These are phyloP conservation scores for Sicus ferrugineus DNA, from an alignment of 2,888 invertebrate genomes.

Conservation along the genomic window DNA sequence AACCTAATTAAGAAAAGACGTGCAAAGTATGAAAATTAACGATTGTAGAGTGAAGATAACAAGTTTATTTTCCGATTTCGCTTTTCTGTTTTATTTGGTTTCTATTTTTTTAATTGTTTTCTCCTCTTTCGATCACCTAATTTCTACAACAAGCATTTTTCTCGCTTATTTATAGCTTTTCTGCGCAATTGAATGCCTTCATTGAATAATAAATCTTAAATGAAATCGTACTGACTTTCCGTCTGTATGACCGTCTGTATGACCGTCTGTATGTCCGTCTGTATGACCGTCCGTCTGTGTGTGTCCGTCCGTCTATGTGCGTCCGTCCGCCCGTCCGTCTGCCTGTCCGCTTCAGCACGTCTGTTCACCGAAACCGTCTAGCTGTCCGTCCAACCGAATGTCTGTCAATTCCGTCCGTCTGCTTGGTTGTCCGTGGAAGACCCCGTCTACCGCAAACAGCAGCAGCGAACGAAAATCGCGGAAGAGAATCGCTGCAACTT, in stretches of 20 bases:
- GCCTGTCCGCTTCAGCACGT: neutral
- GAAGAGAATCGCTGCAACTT: slow-evolving; percentile 30
- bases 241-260: neutral
- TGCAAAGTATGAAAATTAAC: too few relatives aligned
- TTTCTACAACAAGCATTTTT: slow-evolving; percentile 10
- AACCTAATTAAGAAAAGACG: too few relatives aligned
- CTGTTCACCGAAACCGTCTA: neutral
- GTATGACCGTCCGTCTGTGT: neutral
- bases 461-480: slow-evolving; percentile 18
- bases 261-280: neutral
- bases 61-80: neutral
- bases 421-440: too few relatives aligned
- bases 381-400: too few relatives aligned
- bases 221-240: slow-evolving; percentile 9
- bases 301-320: neutral
- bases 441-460: slow-evolving; percentile 10
- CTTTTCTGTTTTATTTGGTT: neutral
- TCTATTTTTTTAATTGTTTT: neutral
- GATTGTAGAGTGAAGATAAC: too few relatives aligned
- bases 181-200: slow-evolving; percentile 33
- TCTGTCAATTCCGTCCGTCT: too few relatives aligned
- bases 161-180: slow-evolving; percentile 27
- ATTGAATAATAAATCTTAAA: slow-evolving; percentile 34
- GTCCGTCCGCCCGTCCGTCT: neutral
- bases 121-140: neutral